Base-by-base conservation (phyloP, 2,113 vertebrate genomes). In the Cervus canadensis region DNA sequence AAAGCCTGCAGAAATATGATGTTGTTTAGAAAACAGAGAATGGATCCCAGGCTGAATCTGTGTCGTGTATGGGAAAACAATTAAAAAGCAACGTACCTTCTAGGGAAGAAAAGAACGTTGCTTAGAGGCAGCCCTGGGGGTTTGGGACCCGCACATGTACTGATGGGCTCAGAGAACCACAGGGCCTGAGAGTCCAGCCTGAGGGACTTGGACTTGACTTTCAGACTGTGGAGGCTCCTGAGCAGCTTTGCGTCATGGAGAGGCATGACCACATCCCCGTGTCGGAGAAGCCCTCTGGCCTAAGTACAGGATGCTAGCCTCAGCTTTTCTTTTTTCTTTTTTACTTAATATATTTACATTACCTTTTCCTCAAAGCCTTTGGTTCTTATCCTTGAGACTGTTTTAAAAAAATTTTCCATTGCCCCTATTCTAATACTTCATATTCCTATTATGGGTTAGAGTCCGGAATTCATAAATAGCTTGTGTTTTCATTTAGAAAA, bases 101-200 rank as follows among this genome's bases (percentile, higher is more conserved):
- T 56, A 95, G 64, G 64, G 33, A 40, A 71, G 19, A 23, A 40
- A 40, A 74, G 67, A 40, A 23, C 2, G 0, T 43, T 71, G 52
- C 45, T 85, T 43, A 57, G 15, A 71, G n/a, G 82, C 36, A 50
- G 23, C 8, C 25, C 7, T 11, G 26, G 40, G 43, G 23, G 19
- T 79, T 54, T 1, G 8, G 50, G 43, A 71, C 16, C n/a, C 15
- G 10, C n/a, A 14, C 7, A 0, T 5, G 6, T n/a, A n/a, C 15
- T 59, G 4, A 2, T 64, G 26, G 59, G 25, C 82, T 57, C 21
- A n/a, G 95, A 87, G 82, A n/a, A 64, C 5, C 2, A 28, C 87
- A 15, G 56, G 19, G 26, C 59, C 45, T 56, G 23, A 50, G 8
- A 26, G 59, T 89, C 86, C 28, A 40, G 28, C n/a, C 26, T 12